Evolutionary conservation across 2,888 invertebrate species (phyloP), one percentile per base, ranked within the genome.

Genomic region (Branchellion lobata): DNA sequence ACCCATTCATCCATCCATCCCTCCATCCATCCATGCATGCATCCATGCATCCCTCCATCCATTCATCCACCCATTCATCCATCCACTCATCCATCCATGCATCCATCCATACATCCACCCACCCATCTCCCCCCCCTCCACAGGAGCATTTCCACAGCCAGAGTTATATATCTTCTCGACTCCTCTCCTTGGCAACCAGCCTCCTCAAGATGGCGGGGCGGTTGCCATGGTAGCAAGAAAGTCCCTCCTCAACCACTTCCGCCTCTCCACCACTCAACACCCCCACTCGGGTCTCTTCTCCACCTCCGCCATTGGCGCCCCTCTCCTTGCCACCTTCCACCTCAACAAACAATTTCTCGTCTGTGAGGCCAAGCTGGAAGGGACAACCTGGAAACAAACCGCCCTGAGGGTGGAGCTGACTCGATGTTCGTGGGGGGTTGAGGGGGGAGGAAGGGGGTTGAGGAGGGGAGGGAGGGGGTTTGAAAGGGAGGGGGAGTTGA

Each of bases 141-240:
- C 61, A 57, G 61, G 24, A 5, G 61, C 61, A 14, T 57, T 57
- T 57, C 61, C 61, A 14, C n/a, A 57, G n/a, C 61, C 61, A 5
- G 21, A 57, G n/a, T 24, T 57, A n/a, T 5, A 57, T 3, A n/a
- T 57, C 21, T 57, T 14, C 61, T 57, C 61, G 14, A 40, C 14
- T 14, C 40, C 40, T 40, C 40, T 8, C 40, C 14, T 14, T 14
- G 8, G 14, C 40, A 5, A 40, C 61, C 24, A 57, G 11, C 21
- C 61, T 3, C 61, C 3, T 24, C 61, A 57, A 8, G 24, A 8
- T n/a, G n/a, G 21, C 61, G 21, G 5, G 21, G 61, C 24, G 3
- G 61, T 18, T 57, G 21, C 61, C 14, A 57, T 57, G 61, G 24
- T 57, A n/a, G n/a, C 61, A 57, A 57, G 24, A 57, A 57, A n/a